Percentiles rank a stretch among this genome's conserved stretches.
These are phyloP conservation scores for Drosophila triauraria DNA, from an alignment of 1,140 invertebrate species.

Conservation along the genomic window DNA sequence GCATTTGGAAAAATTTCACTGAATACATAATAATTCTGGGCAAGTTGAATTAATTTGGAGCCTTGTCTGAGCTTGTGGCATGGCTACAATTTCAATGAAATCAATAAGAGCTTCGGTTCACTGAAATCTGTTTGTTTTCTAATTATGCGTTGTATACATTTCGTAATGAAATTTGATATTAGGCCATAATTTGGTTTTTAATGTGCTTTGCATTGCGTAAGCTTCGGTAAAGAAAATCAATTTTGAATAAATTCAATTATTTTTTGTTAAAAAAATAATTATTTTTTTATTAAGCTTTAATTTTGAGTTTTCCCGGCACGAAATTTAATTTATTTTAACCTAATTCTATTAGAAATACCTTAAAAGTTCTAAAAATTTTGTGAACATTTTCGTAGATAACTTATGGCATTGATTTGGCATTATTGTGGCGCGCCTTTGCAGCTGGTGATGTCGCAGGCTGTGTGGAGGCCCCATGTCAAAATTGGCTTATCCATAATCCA, in stretches of 20 bases:
- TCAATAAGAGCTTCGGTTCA: background rate
- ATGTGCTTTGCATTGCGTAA: background rate
- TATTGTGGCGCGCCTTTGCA: background rate
- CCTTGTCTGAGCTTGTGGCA: background rate
- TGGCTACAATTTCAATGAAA: background rate
- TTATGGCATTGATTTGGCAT: slow-evolving; percentile 1
- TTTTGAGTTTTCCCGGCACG: no score
- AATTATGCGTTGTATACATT: background rate
- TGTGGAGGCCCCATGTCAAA: slow-evolving; percentile 19
- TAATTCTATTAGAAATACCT: no score
- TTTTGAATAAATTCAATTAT: no score
- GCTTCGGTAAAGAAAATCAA: background rate
- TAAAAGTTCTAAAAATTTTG: no score
- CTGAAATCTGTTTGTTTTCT: background rate
- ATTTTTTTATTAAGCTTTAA: no score
- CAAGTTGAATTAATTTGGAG: background rate
- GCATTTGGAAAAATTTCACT: slow-evolving; percentile 1
- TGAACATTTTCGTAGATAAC: background rate
- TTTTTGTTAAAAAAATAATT: no score
- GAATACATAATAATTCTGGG: background rate
- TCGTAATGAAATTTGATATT: background rate
- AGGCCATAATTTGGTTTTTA: background rate
- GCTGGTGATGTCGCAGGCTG: background rate
- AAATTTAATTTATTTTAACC: no score
- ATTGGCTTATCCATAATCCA: slow-evolving; percentile 60